phyloP scores from a whole-genome alignment of 1,140 invertebrate genomes.

The Phortica variegata region DNA sequence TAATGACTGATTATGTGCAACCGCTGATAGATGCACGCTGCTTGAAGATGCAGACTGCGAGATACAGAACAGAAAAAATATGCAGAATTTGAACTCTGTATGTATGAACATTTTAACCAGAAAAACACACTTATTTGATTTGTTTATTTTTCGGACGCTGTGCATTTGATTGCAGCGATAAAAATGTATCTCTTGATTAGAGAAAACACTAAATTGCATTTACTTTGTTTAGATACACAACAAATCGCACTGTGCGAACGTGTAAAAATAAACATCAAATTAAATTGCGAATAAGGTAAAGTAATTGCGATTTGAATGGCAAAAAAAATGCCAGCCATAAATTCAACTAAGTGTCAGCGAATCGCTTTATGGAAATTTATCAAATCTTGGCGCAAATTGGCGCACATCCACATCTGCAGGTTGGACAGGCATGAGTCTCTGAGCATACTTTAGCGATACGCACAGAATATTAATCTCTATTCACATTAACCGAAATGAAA shows the following conservation, averaged over 20 bases:
- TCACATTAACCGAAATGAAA: conserved; percentile 48
- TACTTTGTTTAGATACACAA: conserved; percentile 38
- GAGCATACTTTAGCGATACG: conserved; percentile 27
- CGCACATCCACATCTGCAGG: conserved; percentile 43
- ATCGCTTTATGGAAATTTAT: conserved; percentile 50
- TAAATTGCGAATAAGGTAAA: conserved; percentile 52
- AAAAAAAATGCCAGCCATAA: conserved; percentile 48
- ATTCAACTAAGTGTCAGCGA: conserved; percentile 45
- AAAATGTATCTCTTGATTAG: background rate
- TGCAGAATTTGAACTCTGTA: conserved; percentile 1
- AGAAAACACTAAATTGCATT: no score
- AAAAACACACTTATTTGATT: background rate
- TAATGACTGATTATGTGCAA: conserved; percentile 53
- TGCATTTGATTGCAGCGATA: background rate
- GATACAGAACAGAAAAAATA: conserved; percentile 10
- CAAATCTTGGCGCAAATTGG: conserved; percentile 52
- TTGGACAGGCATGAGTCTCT: conserved; percentile 18
- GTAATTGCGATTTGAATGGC: conserved; percentile 54
- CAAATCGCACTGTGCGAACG: conserved; percentile 16
- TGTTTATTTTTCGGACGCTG: conserved; percentile 25
- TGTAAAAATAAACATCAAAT: conserved; percentile 22
- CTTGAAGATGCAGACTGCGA: conserved; percentile 11
- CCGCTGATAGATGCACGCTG: conserved; percentile 48
- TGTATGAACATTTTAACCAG: conserved; percentile 3
- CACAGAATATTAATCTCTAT: conserved; percentile 50